A percentile compares a stretch with the other conserved stretches of the same genome.
These are phyloP conservation scores for Tribolium castaneum DNA, from an alignment of 1,140 invertebrate species.

Conservation along the genomic window DNA sequence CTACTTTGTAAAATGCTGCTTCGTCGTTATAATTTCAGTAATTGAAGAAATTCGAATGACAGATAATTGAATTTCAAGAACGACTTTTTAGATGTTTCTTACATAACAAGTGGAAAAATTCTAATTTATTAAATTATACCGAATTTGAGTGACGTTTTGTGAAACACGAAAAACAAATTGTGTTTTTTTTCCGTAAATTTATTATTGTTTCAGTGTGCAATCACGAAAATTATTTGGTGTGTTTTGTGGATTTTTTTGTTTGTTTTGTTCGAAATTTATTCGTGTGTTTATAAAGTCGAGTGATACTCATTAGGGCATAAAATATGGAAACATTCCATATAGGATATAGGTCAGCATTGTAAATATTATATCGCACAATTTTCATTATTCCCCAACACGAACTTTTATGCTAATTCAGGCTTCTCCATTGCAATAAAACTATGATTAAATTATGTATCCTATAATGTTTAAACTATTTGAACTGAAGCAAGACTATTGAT, in stretches of 20 bases:
- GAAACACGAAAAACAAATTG: neutral
- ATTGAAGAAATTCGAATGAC: neutral
- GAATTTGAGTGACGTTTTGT: neutral
- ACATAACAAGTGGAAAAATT: neutral
- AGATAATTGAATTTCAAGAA: neutral
- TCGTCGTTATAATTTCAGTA: neutral
- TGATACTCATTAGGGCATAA: neutral
- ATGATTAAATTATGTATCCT: neutral
- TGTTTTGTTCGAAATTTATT: neutral
- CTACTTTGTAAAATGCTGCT: neutral
- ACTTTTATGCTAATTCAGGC: slow-evolving; percentile 14
- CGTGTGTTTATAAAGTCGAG: neutral
- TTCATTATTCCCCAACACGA: slow-evolving; percentile 17
- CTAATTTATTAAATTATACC: neutral
- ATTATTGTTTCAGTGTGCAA: too few species aligned
- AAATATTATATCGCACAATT: neutral
- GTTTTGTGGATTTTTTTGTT: neutral
- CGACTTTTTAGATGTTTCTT: neutral
- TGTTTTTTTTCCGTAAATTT: too few species aligned
- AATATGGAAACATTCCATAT: neutral
- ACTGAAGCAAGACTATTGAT: neutral
- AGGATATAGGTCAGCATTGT: slow-evolving; percentile 2
- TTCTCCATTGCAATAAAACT: neutral
- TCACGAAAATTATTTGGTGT: neutral
- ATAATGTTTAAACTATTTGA: neutral